Base-by-base conservation (phyloP, 2,113 vertebrate genomes). In the Mohoua ochrocephala region DNA sequence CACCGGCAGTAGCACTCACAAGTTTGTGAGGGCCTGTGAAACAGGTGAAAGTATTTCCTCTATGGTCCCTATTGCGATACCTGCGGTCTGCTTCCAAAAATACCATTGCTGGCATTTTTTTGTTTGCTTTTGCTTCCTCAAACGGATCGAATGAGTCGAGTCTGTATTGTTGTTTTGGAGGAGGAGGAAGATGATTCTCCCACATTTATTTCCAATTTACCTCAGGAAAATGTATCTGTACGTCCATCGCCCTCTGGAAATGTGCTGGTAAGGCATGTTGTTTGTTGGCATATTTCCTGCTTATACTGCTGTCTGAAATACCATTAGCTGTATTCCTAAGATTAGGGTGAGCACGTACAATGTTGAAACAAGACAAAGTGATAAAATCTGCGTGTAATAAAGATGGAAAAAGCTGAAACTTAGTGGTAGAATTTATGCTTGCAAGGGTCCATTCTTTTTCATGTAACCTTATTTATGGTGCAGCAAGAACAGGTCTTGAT, bases 111-210 rank as follows among this genome's bases (percentile, higher is more conserved):
- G 89, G 79, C 22, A 4, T 87, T 95, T 95, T 95, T 85, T 80
- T 50, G 24, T 87, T 95, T 81, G 89, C 64, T 84, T 92, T 93
- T 97, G 89, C 75, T 96, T 93, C 63, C 98, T 98, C 97, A 98
- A 98, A 98, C 98, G 73, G 98, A 98, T 98, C 98, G 98, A 97
- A 99, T 99, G 97, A 99, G 98, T 98, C 98, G 98, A 68, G 99
- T 99, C 96, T 99, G 99, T 98, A 98, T 99, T 97, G 99, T 99
- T 97, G 98, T 99, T 97, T 98, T 99, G 98, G 99, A 99, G 99
- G 99, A 99, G 97, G 98, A 98, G 93, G 98, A 99, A 97, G 99
- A 99, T 97, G 98, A 99, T 88, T 97, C 97, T 97, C 98, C 98
- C 91, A 92, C 96, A 54, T 98, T 98, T 97, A 94, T 97, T 98